Evolutionary conservation across 2,113 vertebrate species (phyloP), one percentile per base, ranked within the genome.

Genomic region (Aplodontia rufa): DNA sequence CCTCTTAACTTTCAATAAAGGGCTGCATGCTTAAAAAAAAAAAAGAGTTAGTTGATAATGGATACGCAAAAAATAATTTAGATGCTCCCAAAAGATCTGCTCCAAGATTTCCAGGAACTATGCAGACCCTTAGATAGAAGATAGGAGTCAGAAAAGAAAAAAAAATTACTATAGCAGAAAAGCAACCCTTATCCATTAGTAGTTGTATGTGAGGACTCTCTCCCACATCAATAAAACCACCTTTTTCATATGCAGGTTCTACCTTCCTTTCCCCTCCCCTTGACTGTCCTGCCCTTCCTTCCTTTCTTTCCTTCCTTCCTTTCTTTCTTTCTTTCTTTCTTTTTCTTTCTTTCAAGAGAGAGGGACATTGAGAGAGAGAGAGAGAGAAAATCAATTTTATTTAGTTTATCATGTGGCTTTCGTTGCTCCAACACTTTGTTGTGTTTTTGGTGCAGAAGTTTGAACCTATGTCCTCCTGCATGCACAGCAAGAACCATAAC

Each of bases 41-140:
- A n/a, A n/a, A n/a, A n/a, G n/a, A n/a, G 45, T 87, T 68, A 60
- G 47, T 32, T 78, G 62, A 76, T 78, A 89, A 92, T 83, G 53
- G 30, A 74, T 79, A 49, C 68, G 28, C 26, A 82, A 92, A 69
- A 82, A 30, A 83, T 69, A 51, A 83, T 83, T 68, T 81, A 62
- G 37, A 40, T 82, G 83, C 45, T 66, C 40, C 85, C 79, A 24
- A 90, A 79, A 89, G 79, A 95, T 78, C 83, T 89, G 32, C 60
- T 92, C 28, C 53, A 69, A 51, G 80, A 80, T 42, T 96, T 87
- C 76, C 81, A 94, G 81, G 64, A 96, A 95, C 26, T 49, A 83
- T 10, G 47, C 28, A 82, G 91, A 62, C 17, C 42, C 87, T 78
- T 68, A 92, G 40, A 69, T n/a, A 83, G 69, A 87, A 87, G 64